Evolutionary conservation across 2,113 vertebrate genomes (phyloP).

Genomic region (Marmota monax): DNA sequence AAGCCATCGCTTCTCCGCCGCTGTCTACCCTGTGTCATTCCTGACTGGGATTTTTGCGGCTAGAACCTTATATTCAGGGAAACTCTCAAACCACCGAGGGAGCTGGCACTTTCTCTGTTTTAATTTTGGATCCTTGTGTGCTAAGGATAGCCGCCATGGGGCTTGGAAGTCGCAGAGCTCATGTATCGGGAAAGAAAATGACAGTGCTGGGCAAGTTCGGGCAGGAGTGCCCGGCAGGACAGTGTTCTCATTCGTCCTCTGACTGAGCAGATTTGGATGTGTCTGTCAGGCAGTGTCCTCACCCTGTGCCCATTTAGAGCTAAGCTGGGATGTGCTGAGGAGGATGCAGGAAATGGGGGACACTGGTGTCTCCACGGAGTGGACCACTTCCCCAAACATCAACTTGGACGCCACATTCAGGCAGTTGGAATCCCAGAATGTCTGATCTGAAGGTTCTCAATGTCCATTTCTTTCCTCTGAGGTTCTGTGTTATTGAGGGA

Average conservation of each 20-base stretch:
- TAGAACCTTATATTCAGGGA: conserved; percentile 51
- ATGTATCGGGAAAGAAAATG: not conserved
- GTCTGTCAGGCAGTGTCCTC: accelerated
- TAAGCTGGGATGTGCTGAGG: accelerated
- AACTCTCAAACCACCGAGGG: conserved; percentile 42
- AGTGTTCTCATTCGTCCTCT: not conserved
- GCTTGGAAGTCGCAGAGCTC: not conserved
- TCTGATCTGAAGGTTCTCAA: not conserved
- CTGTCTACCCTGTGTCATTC: not conserved
- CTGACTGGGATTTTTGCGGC: conserved; percentile 53
- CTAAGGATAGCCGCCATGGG: conserved; percentile 61
- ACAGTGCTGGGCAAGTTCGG: not conserved
- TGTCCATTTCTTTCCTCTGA: not conserved
- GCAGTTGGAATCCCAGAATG: not conserved
- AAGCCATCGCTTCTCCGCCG: not conserved
- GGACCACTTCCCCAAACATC: too few relatives aligned
- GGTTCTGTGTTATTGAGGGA: not conserved
- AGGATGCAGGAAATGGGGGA: not conserved
- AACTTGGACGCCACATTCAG: not conserved
- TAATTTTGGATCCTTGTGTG: conserved; percentile 37
- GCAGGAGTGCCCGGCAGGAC: not conserved
- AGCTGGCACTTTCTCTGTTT: conserved; percentile 50
- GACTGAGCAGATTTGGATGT: not conserved
- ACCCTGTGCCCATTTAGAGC: not conserved
- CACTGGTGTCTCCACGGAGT: not conserved